Conservation (phyloP, 2,888 invertebrate species). For the Laspeyria flexula region DNA sequence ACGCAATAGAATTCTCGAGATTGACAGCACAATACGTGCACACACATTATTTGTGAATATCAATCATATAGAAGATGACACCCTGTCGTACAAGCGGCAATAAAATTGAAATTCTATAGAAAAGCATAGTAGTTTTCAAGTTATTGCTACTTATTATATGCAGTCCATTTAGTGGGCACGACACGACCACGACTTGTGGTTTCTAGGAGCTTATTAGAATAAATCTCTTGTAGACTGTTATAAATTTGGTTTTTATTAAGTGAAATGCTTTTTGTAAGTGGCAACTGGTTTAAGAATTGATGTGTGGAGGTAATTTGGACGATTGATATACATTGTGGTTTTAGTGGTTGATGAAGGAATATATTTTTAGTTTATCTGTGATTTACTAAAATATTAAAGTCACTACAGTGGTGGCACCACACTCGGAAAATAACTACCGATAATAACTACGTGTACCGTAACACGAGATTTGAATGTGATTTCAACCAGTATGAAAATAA, state of each 20-base stretch:
- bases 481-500: too few species aligned
- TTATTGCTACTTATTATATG: constrained; percentile 66
- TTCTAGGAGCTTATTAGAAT: constrained; percentile 33
- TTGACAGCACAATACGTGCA: constrained; percentile 62
- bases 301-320: too few species aligned
- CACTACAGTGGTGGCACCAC: too few species aligned
- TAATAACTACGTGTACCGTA: too few species aligned
- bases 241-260: constrained; percentile 8
- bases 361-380: too few species aligned
- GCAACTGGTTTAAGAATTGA: not conserved
- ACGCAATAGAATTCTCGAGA: constrained; percentile 32
- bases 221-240: constrained; percentile 31
- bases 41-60: constrained; percentile 62
- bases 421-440: too few species aligned
- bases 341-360: not conserved
- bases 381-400: too few species aligned
- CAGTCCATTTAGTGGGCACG: constrained; percentile 31
- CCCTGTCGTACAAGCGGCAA: constrained; percentile 35
- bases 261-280: not conserved
- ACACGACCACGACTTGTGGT: constrained; percentile 39
- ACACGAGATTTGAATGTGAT: too few species aligned
- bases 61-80: constrained; percentile 61
- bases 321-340: not conserved
- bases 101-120: constrained; percentile 72
- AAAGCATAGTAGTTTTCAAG: constrained; percentile 53